These are phyloP conservation scores for Pyrgilauda ruficollis DNA, from an alignment of 2,113 vertebrate genomes.

Conservation along the genomic window DNA sequence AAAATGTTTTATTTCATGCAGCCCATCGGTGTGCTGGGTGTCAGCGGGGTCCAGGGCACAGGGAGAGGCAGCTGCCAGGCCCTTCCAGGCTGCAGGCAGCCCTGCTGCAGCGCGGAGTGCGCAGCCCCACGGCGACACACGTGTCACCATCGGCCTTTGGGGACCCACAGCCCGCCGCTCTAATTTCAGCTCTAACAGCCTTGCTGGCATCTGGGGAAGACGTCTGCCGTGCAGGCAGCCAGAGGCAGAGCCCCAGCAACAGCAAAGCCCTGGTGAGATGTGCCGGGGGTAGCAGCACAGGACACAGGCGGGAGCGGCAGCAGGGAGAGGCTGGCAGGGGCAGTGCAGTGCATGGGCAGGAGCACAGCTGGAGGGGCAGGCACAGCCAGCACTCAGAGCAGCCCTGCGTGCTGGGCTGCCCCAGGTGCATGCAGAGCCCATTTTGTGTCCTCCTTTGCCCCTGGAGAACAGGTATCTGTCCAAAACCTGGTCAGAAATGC, in stretches of 20 bases:
- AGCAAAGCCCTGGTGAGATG: not conserved
- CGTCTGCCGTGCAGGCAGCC: not conserved
- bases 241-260: not conserved
- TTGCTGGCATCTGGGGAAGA: not conserved
- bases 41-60: accelerated
- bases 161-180: not conserved
- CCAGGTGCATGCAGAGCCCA: not conserved
- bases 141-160: accelerated
- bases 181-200: not conserved
- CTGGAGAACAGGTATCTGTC: not conserved
- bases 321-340: not conserved
- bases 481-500: not conserved
- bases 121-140: accelerated
- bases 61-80: not conserved
- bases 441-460: not conserved
- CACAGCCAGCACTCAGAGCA: not conserved
- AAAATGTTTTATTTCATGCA: accelerated
- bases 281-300: accelerated
- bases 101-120: accelerated
- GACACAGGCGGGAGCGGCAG: not conserved
- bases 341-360: accelerated
- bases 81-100: not conserved
- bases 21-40: accelerated
- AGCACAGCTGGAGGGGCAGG: not conserved
- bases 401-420: accelerated